phyloP scores from a whole-genome alignment of 2,113 vertebrate species.

The Marmota flaviventris region DNA sequence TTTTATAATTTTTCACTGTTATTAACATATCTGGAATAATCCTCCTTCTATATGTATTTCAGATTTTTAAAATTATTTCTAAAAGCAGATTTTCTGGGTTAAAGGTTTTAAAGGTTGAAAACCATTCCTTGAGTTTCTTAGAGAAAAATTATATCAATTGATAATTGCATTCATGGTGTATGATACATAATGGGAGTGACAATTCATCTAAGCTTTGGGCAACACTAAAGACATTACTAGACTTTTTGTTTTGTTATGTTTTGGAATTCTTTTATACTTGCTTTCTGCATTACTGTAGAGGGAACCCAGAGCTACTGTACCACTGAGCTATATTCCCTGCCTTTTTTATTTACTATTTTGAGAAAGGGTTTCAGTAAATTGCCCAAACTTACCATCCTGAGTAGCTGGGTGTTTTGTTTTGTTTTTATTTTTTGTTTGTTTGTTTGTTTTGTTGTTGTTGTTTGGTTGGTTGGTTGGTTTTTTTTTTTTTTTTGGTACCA shows the following conservation, averaged over 20 bases:
- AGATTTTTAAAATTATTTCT: background rate
- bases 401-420: too few species aligned
- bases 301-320: background rate
- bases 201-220: background rate
- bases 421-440: too few species aligned
- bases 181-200: background rate
- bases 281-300: too few species aligned
- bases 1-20: background rate
- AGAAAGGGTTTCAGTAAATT: background rate
- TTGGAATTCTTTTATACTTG: background rate
- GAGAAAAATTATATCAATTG: background rate
- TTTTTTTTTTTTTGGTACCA: too few species aligned
- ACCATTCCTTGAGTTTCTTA: background rate
- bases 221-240: background rate
- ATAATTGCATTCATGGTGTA: background rate
- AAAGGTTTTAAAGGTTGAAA: background rate
- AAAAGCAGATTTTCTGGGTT: background rate
- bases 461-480: too few species aligned
- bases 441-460: too few species aligned
- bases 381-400: background rate
- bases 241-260: background rate
- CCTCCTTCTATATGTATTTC: background rate
- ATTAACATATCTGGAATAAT: background rate
- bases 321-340: background rate
- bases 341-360: background rate